Percentiles rank a stretch among this genome's conserved stretches.
These are phyloP conservation scores for Rhogogaster chlorosoma DNA, from an alignment of 2,888 invertebrate genomes.

Conservation along the genomic window DNA sequence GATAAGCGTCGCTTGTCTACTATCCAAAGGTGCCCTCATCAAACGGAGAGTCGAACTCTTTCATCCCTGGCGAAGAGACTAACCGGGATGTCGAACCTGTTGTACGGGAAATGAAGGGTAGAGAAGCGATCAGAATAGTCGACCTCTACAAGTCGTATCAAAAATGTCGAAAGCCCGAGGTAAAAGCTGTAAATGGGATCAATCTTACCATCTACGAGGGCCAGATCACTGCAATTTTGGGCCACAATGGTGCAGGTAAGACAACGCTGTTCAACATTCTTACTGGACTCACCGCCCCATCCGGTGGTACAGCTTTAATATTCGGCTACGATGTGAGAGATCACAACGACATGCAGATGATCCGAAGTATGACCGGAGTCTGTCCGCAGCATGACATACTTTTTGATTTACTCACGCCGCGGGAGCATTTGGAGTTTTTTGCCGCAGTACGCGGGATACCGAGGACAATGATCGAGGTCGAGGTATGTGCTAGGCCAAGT, in stretches of 20 bases:
- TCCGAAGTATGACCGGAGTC: constrained; percentile 90
- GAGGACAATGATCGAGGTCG: constrained; percentile 69
- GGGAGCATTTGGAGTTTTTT: constrained; percentile 90
- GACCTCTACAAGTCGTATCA: constrained; percentile 87
- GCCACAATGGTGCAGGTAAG: constrained; percentile 94
- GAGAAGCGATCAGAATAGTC: constrained; percentile 87
- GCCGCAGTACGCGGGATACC: constrained; percentile 87
- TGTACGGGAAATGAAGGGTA: constrained; percentile 84
- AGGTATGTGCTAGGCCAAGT: constrained; percentile 62
- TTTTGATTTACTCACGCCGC: constrained; percentile 88
- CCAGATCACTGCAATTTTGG: constrained; percentile 92
- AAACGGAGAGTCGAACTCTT: constrained; percentile 76
- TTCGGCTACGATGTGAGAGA: constrained; percentile 89
- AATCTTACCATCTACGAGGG: constrained; percentile 91
- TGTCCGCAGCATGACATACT: constrained; percentile 94
- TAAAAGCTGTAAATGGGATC: constrained; percentile 88
- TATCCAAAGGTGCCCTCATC: constrained; percentile 77
- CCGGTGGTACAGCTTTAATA: constrained; percentile 86
- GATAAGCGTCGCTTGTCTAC: constrained; percentile 76
- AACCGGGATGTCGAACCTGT: constrained; percentile 87
- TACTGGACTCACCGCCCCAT: constrained; percentile 88
- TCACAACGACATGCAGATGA: constrained; percentile 87
- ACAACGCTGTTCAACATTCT: constrained; percentile 92
- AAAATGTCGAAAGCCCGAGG: constrained; percentile 84
- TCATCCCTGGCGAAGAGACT: constrained; percentile 79